Evolutionary conservation across 2,797 vertebrate species (phyloP).

Genomic region (Xenops minutus): DNA sequence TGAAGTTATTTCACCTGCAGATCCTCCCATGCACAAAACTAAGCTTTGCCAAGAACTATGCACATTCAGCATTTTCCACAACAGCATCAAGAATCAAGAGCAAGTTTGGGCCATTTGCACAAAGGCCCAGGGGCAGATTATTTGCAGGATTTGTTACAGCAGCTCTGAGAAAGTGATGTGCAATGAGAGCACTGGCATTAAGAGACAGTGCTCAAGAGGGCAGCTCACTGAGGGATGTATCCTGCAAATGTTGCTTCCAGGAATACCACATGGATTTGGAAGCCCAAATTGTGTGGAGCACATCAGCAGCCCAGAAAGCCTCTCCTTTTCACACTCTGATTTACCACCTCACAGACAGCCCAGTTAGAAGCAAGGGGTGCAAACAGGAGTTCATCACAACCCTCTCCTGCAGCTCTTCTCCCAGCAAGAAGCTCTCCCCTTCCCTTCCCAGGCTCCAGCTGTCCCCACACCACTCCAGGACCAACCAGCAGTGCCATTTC

Average conservation of each 20-base stretch:
- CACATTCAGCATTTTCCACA: not conserved
- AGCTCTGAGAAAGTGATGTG: accelerated
- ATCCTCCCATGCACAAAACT: not conserved
- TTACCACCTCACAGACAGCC: not conserved
- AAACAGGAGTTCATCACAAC: not conserved
- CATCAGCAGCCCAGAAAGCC: not conserved
- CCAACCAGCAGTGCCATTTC: not conserved
- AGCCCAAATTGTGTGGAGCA: accelerated
- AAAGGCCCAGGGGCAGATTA: not conserved
- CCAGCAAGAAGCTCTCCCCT: not conserved
- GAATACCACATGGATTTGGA: accelerated
- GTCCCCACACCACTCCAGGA: not conserved
- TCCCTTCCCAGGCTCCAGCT: not conserved
- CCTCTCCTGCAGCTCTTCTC: not conserved
- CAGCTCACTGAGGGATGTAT: accelerated
- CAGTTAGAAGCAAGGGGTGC: not conserved
- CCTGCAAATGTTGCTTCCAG: accelerated
- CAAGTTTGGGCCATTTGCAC: not conserved
- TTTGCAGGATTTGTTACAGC: not conserved
- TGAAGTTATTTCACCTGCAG: not conserved
- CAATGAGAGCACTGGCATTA: accelerated
- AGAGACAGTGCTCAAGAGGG: not conserved
- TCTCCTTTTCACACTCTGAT: not conserved
- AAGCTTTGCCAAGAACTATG: not conserved
- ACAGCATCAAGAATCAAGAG: not conserved